phyloP scores from a whole-genome alignment of 2,797 vertebrate genomes.

The Sarcophilus harrisii region DNA sequence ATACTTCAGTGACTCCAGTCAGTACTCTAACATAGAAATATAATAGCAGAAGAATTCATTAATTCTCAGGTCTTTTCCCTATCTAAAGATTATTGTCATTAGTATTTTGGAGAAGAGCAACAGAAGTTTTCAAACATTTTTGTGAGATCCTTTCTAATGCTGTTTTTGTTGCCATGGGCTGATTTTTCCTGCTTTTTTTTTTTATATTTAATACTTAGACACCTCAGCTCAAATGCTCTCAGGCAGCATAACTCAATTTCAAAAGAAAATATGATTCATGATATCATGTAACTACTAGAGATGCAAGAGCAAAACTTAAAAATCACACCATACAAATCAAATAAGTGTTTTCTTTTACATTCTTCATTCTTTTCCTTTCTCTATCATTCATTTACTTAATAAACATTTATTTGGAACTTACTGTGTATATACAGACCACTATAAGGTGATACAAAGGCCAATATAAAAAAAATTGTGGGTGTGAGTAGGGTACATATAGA shows the following conservation, averaged over 20 bases:
- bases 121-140: constrained; percentile 35
- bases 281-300: constrained; percentile 66
- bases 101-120: constrained; percentile 58
- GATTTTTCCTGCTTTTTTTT: constrained; percentile 43
- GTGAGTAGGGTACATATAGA: background rate
- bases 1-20: background rate
- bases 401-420: background rate
- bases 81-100: constrained; percentile 46
- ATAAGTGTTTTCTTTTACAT: constrained; percentile 25
- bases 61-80: constrained; percentile 38
- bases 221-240: constrained; percentile 70
- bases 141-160: constrained; percentile 59
- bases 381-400: constrained; percentile 23
- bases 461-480: background rate
- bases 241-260: constrained; percentile 72
- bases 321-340: constrained; percentile 73
- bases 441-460: background rate
- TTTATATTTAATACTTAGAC: constrained; percentile 70
- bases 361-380: constrained; percentile 57
- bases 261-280: constrained; percentile 72
- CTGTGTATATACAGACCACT: background rate
- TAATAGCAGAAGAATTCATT: constrained; percentile 25
- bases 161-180: constrained; percentile 65
- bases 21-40: background rate
- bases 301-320: constrained; percentile 63